Evolutionary conservation across 1,140 invertebrate species (phyloP), one percentile per base, ranked within the genome.

Genomic region (Psix sp.): DNA sequence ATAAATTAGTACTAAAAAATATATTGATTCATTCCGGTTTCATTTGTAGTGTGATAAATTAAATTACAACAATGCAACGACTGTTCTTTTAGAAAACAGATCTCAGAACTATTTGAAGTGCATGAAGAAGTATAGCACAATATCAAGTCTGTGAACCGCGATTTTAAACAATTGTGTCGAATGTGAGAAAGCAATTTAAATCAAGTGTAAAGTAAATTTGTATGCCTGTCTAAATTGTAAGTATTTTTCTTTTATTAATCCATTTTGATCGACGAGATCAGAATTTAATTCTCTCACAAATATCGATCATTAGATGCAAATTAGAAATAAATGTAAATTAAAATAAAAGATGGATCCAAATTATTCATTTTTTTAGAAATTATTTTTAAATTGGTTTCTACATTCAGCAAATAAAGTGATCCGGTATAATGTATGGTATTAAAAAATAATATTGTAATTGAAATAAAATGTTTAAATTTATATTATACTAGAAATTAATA

Each of bases 131-230:
- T 66, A 42, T 65, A 65, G 38, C 40, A 51, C 62, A 66, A 56
- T 66, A 43, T 46, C 51, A 66, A 66, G 51, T 56, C 35, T 49
- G 45, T 42, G 20, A 56, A 49, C 49, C 56, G 43, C 38, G 49
- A 66, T 31, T n/a, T 39, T 31, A 10, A 49, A 65, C 39, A 46
- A 65, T 46, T 15, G 46, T 14, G 29, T 7, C 33, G 11, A 48
- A 65, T 54, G 60, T 65, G 60, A 54, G 60, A 65, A 65, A 65
- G 40, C 48, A 52, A 35, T 65, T 36, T 16, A 54, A 52, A 65
- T 54, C 29, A 33, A 38, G 60, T 65, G 39, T 65, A 52, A 52
- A 35, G 1, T 18, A 26, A 43, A 26, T 33, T 42, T 39, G 39
- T 21, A 18, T 20, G 35, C 21, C 4, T 7, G 2, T 35, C 40